Evolutionary conservation across 1,140 invertebrate species (phyloP).

Genomic region (Pseudomyrmex flavicornis): DNA sequence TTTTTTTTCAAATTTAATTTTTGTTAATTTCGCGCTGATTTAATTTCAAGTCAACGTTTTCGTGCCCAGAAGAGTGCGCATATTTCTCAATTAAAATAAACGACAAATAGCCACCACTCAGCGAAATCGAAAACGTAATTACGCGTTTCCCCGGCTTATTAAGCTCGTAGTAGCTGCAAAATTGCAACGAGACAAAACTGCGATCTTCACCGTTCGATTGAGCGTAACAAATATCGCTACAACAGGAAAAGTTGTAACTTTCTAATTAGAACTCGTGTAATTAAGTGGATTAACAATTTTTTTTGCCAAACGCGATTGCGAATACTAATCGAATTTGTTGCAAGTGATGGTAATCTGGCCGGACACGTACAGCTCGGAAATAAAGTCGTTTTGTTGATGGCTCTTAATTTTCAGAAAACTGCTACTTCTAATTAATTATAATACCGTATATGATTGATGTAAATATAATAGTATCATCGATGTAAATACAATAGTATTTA

Average conservation of each 20-base stretch:
- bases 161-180: conserved; percentile 17
- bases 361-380: conserved; percentile 19
- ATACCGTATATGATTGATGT: not conserved
- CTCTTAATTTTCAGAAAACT: conserved; percentile 35
- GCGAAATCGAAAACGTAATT: not conserved
- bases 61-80: no score
- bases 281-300: conserved; percentile 43
- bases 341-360: conserved; percentile 3
- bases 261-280: conserved; percentile 34
- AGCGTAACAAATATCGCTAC: conserved; percentile 29
- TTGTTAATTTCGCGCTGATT: no score
- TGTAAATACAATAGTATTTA: not conserved
- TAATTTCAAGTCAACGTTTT: no score
- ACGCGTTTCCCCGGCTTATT: not conserved
- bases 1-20: no score
- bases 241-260: conserved; percentile 28
- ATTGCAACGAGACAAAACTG: not conserved
- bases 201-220: conserved; percentile 37
- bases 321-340: conserved; percentile 40
- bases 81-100: conserved; percentile 7
- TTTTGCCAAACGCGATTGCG: conserved; percentile 24
- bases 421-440: not conserved
- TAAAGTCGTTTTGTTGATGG: not conserved
- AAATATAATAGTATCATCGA: not conserved
- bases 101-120: not conserved